A percentile compares a stretch with the other conserved stretches of the same genome.
Evolutionary conservation across 2,113 vertebrate species (phyloP).

Genomic region (Bungarus multicinctus): DNA sequence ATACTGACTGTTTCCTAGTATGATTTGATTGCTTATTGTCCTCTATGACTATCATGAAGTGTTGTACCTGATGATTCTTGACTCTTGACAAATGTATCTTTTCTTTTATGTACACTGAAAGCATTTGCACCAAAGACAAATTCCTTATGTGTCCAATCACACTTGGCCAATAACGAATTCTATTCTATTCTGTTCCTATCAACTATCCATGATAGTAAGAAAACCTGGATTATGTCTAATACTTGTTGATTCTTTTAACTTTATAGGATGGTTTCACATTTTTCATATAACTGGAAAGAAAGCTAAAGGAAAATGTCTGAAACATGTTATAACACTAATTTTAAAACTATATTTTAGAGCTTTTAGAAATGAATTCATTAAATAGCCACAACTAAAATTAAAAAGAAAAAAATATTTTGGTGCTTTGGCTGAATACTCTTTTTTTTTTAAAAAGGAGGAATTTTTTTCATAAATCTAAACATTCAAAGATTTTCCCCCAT

Average conservation of each 20-base stretch:
- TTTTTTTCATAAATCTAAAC: background rate
- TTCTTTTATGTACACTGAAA: no score
- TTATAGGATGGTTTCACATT: conserved; percentile 9
- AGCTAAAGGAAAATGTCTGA: conserved; percentile 9
- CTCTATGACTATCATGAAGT: no score
- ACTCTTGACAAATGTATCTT: no score
- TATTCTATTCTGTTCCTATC: background rate
- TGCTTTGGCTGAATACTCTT: background rate
- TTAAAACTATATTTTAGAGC: background rate
- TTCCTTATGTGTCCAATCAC: no score
- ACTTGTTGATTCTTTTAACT: background rate
- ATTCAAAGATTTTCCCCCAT: background rate
- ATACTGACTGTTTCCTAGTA: no score
- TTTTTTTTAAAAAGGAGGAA: background rate
- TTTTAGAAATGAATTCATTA: background rate
- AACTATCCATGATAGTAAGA: background rate
- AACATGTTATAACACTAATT: background rate
- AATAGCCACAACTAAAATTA: background rate
- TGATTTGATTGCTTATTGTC: no score
- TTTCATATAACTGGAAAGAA: conserved; percentile 18
- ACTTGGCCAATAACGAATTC: no score
- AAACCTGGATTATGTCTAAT: conserved; percentile 2
- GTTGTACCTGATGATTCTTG: no score
- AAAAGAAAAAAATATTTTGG: background rate
- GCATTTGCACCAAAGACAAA: no score